Conservation (phyloP, 1,140 invertebrate genomes). For the Drosophila kurseongensis region DNA sequence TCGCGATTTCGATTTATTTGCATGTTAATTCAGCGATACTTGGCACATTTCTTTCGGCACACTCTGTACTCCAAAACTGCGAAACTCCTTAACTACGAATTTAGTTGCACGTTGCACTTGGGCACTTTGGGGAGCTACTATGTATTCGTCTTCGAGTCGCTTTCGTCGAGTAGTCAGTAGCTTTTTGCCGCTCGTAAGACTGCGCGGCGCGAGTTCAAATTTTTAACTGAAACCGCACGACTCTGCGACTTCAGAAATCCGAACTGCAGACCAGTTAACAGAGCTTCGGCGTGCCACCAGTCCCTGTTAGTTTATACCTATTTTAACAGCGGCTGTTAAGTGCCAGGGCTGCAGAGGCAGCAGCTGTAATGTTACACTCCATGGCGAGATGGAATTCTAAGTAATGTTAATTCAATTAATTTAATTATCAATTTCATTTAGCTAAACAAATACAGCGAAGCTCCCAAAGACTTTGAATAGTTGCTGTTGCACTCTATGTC, state of each 20-base stretch:
- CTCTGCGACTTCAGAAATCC: constrained; percentile 9
- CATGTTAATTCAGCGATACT: constrained; percentile 35
- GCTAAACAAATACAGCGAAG: too few species aligned
- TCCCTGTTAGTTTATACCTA: constrained; percentile 57
- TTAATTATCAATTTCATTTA: too few species aligned
- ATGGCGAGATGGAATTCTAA: not conserved
- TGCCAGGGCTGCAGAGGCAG: constrained; percentile 44
- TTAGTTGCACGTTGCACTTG: constrained; percentile 39
- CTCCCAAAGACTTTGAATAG: too few species aligned
- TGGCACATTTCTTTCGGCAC: constrained; percentile 62
- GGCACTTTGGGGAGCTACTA: constrained; percentile 2
- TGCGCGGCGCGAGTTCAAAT: constrained; percentile 77
- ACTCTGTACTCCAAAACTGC: constrained; percentile 11
- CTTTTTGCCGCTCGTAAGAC: constrained; percentile 69
- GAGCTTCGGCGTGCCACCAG: constrained; percentile 13
- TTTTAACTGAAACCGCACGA: constrained; percentile 56
- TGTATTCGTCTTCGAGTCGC: constrained; percentile 57
- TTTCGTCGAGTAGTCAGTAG: constrained; percentile 9
- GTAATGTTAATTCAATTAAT: too few species aligned
- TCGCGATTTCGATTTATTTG: constrained; percentile 29
- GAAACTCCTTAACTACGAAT: constrained; percentile 56
- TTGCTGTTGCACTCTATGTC: too few species aligned
- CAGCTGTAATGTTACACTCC: not conserved
- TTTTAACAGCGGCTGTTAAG: constrained; percentile 53
- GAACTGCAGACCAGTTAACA: constrained; percentile 19